These are phyloP conservation scores for Aphyosemion australe DNA, from an alignment of 2,113 vertebrate species.

Conservation along the genomic window DNA sequence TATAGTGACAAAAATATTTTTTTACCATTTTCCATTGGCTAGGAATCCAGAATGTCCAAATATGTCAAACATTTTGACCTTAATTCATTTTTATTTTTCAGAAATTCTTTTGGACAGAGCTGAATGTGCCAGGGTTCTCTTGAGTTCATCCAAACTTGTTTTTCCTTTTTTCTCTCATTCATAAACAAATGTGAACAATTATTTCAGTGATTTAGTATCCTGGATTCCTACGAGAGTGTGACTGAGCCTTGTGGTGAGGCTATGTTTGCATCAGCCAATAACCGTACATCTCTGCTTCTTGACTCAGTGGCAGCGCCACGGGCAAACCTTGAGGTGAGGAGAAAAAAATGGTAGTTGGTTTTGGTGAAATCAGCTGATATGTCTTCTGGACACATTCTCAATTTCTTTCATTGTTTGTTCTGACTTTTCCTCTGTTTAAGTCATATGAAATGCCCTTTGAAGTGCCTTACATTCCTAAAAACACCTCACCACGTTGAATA, in stretches of 20 bases:
- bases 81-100: no score
- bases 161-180: no score
- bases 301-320: conserved; percentile 29
- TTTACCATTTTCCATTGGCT: no score
- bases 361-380: conserved; percentile 49
- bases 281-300: conserved; percentile 46
- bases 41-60: no score
- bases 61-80: no score
- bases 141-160: no score
- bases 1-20: no score
- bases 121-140: no score
- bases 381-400: conserved; percentile 33
- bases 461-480: conserved; percentile 38
- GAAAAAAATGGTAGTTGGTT: conserved; percentile 64
- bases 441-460: conserved; percentile 36
- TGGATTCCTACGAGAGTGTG: no score
- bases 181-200: no score
- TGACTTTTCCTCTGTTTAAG: background rate
- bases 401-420: conserved; percentile 10
- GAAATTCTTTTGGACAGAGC: no score
- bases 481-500: conserved; percentile 54
- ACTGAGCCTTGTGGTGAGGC: conserved; percentile 32
- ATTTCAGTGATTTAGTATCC: no score
- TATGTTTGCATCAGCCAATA: conserved; percentile 29
- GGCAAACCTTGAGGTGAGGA: conserved; percentile 51